A percentile compares a stretch with the other conserved stretches of the same genome.
Conservation (phyloP, 2,113 vertebrate species). For the Myrmecophaga tridactyla region DNA sequence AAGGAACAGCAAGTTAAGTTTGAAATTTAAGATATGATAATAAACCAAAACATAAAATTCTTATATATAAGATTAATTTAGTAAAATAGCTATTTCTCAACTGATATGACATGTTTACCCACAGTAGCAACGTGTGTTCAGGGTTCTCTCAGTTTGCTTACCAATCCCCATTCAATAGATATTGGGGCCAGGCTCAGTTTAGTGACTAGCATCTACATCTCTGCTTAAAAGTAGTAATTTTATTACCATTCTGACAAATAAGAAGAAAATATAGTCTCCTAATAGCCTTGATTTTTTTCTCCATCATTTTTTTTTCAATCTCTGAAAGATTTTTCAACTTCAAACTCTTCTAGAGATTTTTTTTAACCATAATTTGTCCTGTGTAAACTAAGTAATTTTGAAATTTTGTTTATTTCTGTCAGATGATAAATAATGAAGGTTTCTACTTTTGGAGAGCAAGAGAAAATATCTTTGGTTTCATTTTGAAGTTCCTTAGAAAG, state of each 20-base stretch:
- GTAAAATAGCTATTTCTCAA: background rate
- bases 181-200: background rate
- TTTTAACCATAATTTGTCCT: background rate
- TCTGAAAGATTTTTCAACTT: background rate
- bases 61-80: background rate
- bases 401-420: too few species aligned
- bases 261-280: background rate
- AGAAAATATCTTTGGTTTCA: too few species aligned
- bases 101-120: background rate
- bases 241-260: background rate
- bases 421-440: too few species aligned
- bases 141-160: background rate
- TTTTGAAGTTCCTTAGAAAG: too few species aligned
- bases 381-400: background rate
- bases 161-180: background rate
- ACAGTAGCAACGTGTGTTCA: background rate
- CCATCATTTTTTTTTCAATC: background rate
- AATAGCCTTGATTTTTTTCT: background rate
- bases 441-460: too few species aligned
- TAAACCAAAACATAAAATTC: background rate
- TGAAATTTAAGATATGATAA: background rate
- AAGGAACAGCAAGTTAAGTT: conserved; percentile 14
- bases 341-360: background rate
- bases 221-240: background rate
- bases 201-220: background rate